phyloP scores from a whole-genome alignment of 2,888 invertebrate species.

The Strigamia transsilvanica region DNA sequence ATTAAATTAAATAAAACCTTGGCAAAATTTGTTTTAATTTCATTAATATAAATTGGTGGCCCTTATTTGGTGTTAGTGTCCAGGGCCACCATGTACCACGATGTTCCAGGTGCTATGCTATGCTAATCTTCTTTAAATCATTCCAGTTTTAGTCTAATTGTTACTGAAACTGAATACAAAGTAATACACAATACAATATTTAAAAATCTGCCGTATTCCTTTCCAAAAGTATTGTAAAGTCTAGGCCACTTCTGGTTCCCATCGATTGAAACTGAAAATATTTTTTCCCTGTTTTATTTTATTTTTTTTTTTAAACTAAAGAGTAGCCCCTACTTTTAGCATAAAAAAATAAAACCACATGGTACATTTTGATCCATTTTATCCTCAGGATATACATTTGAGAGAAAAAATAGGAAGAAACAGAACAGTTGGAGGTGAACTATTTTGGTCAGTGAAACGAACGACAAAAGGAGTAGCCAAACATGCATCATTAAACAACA shows the following conservation, averaged over 20 bases:
- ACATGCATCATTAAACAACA: conserved; percentile 51
- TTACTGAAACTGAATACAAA: background rate
- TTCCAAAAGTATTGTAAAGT: background rate
- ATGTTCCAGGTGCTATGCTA: too few species aligned
- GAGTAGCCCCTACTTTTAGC: conserved; percentile 36
- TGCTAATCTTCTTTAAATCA: background rate
- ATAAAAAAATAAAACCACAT: conserved; percentile 37
- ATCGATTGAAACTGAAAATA: background rate
- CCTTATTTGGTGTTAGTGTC: too few species aligned
- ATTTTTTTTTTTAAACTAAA: background rate
- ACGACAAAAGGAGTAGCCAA: conserved; percentile 32
- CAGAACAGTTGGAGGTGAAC: conserved; percentile 24
- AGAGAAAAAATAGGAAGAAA: conserved; percentile 14
- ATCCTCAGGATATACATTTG: conserved; percentile 41
- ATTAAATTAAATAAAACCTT: too few species aligned
- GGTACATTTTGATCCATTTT: conserved; percentile 43
- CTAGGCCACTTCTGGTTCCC: conserved; percentile 14
- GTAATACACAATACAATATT: background rate
- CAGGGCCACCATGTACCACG: too few species aligned
- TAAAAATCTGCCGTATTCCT: too few species aligned
- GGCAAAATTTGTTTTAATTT: too few species aligned
- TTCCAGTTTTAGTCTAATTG: background rate
- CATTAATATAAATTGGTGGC: too few species aligned
- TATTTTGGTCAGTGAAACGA: conserved; percentile 45
- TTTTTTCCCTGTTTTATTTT: background rate